Evolutionary conservation across 2,797 vertebrate species (phyloP).

Genomic region (Percopsis omiscomaycus): DNA sequence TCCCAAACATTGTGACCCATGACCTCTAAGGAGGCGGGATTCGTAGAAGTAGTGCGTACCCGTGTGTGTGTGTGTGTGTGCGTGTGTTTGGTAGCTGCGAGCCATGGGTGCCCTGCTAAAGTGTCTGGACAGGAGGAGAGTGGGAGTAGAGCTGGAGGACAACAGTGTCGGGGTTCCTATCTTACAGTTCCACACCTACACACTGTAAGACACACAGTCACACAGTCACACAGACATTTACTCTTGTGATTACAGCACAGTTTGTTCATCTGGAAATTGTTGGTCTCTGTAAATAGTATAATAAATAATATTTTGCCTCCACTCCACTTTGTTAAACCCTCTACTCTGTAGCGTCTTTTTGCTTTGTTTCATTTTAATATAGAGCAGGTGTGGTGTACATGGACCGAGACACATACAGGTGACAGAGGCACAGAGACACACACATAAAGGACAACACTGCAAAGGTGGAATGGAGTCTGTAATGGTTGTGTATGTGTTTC

Average conservation of each 20-base stretch:
- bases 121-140: slow-evolving; percentile 90
- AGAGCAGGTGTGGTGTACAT: slow-evolving; percentile 83
- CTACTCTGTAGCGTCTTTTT: neutral
- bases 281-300: too few relatives aligned
- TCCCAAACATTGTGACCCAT: too few relatives aligned
- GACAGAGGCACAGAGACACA: neutral
- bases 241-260: slow-evolving; percentile 30
- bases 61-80: slow-evolving; percentile 3
- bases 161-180: slow-evolving; percentile 84
- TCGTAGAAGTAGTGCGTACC: neutral
- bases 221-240: slow-evolving; percentile 12
- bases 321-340: neutral
- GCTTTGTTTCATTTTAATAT: slow-evolving; percentile 38
- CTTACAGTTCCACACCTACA: slow-evolving; percentile 88
- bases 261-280: slow-evolving; percentile 23
- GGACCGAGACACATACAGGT: slow-evolving; percentile 87
- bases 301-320: too few relatives aligned
- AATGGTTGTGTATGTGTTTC: slow-evolving; percentile 28
- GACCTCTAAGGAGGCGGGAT: too few relatives aligned
- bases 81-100: slow-evolving; percentile 75
- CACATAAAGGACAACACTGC: neutral
- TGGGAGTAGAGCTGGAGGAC: slow-evolving; percentile 93
- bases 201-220: slow-evolving; percentile 74
- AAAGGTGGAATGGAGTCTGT: neutral
- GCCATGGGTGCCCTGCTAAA: slow-evolving; percentile 90